Evolutionary conservation across 2,113 vertebrate genomes (phyloP), one percentile per base, ranked within the genome.

Genomic region (Ctenomys sociabilis): DNA sequence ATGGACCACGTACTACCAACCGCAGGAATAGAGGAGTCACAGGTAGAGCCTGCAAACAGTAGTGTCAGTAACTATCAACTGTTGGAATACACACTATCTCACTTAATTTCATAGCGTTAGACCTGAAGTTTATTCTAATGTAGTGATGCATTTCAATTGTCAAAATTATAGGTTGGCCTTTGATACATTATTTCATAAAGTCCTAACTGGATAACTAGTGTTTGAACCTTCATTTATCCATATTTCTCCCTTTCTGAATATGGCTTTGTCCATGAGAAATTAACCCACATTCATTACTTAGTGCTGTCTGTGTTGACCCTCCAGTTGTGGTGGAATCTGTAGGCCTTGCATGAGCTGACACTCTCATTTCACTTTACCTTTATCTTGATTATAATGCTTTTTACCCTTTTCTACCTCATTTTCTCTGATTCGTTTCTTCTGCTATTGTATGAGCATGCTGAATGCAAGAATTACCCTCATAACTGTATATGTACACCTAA

Each of bases 101-200:
- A 91, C 81, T 85, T 91, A 84, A 92, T 84, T 80, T 94, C 83
- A 57, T 21, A 43, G 1, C 83, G 12, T 45, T 93, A 73, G 12
- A 57, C 59, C 6, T 70, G 61, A 72, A 85, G 86, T 54, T 1
- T 2, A 84, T 94, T 95, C 59, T 7, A 66, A 14, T 92, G 26
- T 89, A 75, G 37, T 81, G 49, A 57, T 85, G 30, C 10, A 28
- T n/a, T 95, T 85, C 21, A 19, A 2, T 32, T 54, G n/a, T 72
- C 66, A 90, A 85, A 88, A 70, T 3, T 45, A 52, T 11, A 66
- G 12, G 28, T 16, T 40, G 24, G 26, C 9, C 14, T 59, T 86
- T 89, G 80, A 5, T 3, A 3, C 64, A 95, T 93, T 37, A 61
- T 4, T 82, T 89, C 49, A 11, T 16, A 12, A 63, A 70, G 22